phyloP scores from a whole-genome alignment of 1,140 invertebrate species.

The Zaprionus taronus region DNA sequence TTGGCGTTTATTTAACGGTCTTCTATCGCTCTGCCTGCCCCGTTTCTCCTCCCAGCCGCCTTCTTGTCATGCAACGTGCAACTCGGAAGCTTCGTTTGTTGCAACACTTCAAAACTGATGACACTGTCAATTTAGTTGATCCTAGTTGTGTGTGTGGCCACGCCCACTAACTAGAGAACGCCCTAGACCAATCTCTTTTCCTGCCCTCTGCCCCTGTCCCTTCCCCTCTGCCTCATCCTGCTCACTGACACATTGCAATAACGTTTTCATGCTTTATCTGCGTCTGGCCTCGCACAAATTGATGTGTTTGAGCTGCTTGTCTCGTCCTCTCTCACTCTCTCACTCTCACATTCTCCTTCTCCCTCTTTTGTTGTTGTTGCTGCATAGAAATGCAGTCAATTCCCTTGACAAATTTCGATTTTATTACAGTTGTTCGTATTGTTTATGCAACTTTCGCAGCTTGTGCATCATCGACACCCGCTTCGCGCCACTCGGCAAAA shows the following conservation, averaged over 20 bases:
- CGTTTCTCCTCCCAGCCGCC: not conserved
- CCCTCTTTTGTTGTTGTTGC: not conserved
- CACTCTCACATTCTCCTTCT: not conserved
- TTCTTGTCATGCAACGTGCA: constrained; percentile 8
- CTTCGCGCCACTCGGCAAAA: constrained; percentile 3
- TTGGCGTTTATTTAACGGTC: constrained; percentile 20
- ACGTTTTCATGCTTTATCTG: constrained; percentile 72
- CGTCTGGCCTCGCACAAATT: constrained; percentile 68
- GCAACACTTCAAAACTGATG: constrained; percentile 72
- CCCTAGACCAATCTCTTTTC: not conserved
- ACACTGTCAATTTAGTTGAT: constrained; percentile 72
- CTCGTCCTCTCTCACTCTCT: constrained; percentile 2
- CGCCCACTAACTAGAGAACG: constrained; percentile 7
- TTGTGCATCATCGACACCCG: constrained; percentile 54
- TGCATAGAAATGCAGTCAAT: constrained; percentile 65
- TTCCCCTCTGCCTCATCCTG: not conserved
- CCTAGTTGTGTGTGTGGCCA: constrained; percentile 17
- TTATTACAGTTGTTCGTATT: constrained; percentile 56
- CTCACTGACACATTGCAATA: constrained; percentile 61
- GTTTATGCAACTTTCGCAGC: constrained; percentile 19
- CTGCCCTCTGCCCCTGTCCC: not conserved
- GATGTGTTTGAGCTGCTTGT: constrained; percentile 40
- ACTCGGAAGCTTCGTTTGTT: constrained; percentile 3
- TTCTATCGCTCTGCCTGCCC: not conserved
- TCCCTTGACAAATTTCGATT: constrained; percentile 74